Conservation (phyloP, 2,797 vertebrate genomes). For the Pseudochaenichthys georgianus region DNA sequence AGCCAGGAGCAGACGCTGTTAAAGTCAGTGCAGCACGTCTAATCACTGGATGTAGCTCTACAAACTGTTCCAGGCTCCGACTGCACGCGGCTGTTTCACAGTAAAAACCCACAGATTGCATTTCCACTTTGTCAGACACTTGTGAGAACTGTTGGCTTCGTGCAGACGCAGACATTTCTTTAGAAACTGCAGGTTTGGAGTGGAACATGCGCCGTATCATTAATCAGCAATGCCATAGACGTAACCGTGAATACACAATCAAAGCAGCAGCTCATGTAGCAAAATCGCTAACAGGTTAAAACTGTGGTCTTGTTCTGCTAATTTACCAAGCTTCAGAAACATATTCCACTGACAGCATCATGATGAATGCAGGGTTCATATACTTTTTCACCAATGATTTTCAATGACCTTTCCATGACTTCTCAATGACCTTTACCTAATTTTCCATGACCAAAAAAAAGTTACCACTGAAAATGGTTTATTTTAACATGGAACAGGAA, state of each 20-base stretch:
- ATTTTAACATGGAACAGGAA: no score
- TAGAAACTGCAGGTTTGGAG: no score
- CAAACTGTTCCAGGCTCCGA: conserved; percentile 24
- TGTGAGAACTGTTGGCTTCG: not conserved
- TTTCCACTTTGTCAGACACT: conserved; percentile 27
- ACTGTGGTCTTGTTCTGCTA: no score
- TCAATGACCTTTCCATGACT: no score
- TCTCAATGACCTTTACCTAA: no score
- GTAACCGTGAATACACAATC: not conserved
- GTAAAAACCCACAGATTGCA: conserved; percentile 42
- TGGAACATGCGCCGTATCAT: no score
- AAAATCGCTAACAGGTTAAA: not conserved
- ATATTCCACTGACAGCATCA: not conserved
- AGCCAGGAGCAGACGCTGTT: conserved; percentile 25
- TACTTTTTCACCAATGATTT: no score
- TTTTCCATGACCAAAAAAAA: no score
- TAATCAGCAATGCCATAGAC: not conserved
- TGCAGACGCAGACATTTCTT: not conserved
- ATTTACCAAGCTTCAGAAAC: no score
- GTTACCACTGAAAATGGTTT: no score
- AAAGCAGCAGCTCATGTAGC: not conserved
- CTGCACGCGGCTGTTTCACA: not conserved
- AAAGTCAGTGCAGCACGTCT: conserved; percentile 37
- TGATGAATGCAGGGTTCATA: not conserved
- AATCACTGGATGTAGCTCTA: conserved; percentile 38